Base-by-base conservation (phyloP, 2,888 invertebrate species). In the Arrhopalites spinosus region DNA sequence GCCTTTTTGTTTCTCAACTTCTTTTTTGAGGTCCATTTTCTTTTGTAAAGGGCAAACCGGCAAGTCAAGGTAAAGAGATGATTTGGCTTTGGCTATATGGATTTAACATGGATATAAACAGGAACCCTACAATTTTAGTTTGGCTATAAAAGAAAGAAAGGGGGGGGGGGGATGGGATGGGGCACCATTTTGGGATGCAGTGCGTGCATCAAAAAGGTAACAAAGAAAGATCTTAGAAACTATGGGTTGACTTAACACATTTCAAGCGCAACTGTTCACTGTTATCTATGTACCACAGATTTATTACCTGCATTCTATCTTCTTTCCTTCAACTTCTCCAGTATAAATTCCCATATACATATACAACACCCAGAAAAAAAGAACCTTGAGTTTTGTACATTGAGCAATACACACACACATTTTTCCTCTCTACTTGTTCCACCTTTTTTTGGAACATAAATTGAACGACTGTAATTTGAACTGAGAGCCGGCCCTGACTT, bases 1-100 rank as follows among this genome's bases (percentile, higher is more conserved):
- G 5, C 61, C 63, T 20, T 47, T 36, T 70, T 25, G 27, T 50
- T 53, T 70, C 70, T 70, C 56, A 30, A 66, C 13, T 66, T 27
- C 30, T 13, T 36, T n/a, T n/a, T n/a, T n/a, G n/a, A n/a, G n/a
- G n/a, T n/a, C n/a, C n/a, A n/a, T n/a, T n/a, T n/a, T n/a, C n/a
- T n/a, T n/a, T n/a, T n/a, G n/a, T n/a, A n/a, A n/a, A n/a, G n/a
- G n/a, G n/a, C n/a, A n/a, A n/a, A n/a, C n/a, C n/a, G n/a, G n/a
- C n/a, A n/a, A n/a, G n/a, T n/a, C n/a, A n/a, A n/a, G n/a, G n/a
- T n/a, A n/a, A n/a, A n/a, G n/a, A n/a, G n/a, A n/a, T n/a, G n/a
- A n/a, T n/a, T n/a, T n/a, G n/a, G n/a, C n/a, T n/a, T n/a, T n/a
- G n/a, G n/a, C n/a, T n/a, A n/a, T n/a, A n/a, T n/a, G n/a, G n/a